A percentile compares a stretch with the other conserved stretches of the same genome.
Evolutionary conservation across 2,888 invertebrate genomes (phyloP).

Genomic region (Hydroisotoma schaefferi): DNA sequence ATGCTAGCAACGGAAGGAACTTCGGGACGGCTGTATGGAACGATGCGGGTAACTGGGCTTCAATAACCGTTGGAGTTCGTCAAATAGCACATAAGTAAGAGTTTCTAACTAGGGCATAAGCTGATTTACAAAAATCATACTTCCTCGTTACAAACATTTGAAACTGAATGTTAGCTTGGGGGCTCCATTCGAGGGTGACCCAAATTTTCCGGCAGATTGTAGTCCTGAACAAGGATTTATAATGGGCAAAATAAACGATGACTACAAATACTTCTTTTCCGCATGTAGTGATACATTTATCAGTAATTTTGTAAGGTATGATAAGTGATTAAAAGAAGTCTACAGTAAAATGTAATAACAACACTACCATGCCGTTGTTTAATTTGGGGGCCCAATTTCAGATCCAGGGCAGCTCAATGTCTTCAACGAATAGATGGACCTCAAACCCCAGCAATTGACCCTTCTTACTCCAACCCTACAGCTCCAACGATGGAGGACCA

Average conservation of each 20-base stretch:
- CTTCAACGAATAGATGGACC: slow-evolving; percentile 17
- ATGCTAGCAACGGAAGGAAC: not conserved
- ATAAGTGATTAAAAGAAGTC: not conserved
- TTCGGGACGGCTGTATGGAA: slow-evolving; percentile 26
- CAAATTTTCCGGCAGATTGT: slow-evolving; percentile 24
- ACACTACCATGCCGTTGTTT: too few species aligned
- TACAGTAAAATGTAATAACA: not conserved
- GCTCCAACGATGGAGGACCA: slow-evolving; percentile 28
- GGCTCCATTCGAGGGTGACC: slow-evolving; percentile 34
- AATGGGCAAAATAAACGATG: slow-evolving; percentile 28
- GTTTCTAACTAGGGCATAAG: too few species aligned
- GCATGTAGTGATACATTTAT: slow-evolving; percentile 30
- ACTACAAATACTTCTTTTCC: slow-evolving; percentile 31
- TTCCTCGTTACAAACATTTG: not conserved
- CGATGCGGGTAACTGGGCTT: slow-evolving; percentile 32
- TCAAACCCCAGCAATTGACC: slow-evolving; percentile 1
- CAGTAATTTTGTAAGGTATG: slow-evolving; percentile 22
- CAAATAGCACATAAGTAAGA: slow-evolving; percentile 33
- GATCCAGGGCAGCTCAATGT: slow-evolving; percentile 22
- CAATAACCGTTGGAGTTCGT: slow-evolving; percentile 29
- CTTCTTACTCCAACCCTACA: slow-evolving; percentile 6
- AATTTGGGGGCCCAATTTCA: not conserved
- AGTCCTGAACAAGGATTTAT: slow-evolving; percentile 27
- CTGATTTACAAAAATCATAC: not conserved
- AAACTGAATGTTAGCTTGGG: slow-evolving; percentile 31